These are phyloP conservation scores for Ivindomyrus marchei DNA, from an alignment of 2,113 vertebrate genomes.

Conservation along the genomic window DNA sequence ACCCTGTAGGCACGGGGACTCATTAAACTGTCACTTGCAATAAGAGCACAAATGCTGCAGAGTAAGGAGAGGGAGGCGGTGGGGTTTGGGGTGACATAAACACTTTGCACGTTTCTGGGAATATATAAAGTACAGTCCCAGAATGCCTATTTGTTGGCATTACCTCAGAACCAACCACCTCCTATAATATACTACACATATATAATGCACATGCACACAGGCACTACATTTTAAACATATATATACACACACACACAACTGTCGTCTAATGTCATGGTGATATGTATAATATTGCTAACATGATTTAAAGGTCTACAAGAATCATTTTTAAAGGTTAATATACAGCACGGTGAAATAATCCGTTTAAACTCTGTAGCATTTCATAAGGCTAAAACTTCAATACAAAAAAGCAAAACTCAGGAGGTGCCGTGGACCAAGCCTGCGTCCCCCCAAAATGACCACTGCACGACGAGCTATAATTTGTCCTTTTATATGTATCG, in stretches of 20 bases:
- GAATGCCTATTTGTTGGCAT: neutral
- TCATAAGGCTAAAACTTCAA: neutral
- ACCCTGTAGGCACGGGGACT: neutral
- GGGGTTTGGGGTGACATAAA: neutral
- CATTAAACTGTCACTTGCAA: slow-evolving; percentile 18
- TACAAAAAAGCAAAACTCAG: neutral
- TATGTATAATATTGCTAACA: neutral
- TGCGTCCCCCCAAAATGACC: neutral
- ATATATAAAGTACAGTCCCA: neutral
- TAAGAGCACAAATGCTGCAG: neutral
- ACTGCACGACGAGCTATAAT: neutral
- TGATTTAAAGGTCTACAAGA: neutral
- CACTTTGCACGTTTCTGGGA: neutral
- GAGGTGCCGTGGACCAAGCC: neutral
- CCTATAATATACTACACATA: neutral
- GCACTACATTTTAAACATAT: neutral
- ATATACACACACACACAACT: neutral
- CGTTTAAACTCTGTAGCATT: neutral
- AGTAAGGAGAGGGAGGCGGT: neutral
- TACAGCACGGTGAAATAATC: neutral
- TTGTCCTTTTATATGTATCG: neutral
- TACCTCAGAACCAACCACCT: slow-evolving; percentile 3
- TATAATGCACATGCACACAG: neutral
- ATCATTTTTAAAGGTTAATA: neutral
- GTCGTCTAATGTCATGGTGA: neutral